Conservation (phyloP, 2,888 invertebrate genomes). For the Griposia aprilina region DNA sequence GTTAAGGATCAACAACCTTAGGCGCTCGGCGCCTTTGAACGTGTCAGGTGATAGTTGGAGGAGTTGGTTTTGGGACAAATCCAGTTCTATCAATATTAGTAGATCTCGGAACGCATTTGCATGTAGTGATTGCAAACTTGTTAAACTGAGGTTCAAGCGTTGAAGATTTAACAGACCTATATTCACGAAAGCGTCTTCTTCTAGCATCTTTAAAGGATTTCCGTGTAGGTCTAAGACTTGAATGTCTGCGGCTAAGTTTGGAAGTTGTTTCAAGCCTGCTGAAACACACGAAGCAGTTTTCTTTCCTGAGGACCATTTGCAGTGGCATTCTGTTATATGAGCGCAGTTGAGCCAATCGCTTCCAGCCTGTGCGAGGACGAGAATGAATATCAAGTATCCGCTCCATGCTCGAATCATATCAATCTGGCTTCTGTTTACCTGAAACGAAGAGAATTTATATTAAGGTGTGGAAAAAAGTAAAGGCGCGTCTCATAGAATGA, state of each 20-base stretch:
- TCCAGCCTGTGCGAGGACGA: constrained; percentile 78
- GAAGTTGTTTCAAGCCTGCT: constrained; percentile 93
- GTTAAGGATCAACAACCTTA: constrained; percentile 94
- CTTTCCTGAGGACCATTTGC: constrained; percentile 98
- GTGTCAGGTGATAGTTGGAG: constrained; percentile 94
- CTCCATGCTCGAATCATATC: constrained; percentile 79
- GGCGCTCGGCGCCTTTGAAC: constrained; percentile 95
- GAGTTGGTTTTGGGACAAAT: constrained; percentile 95
- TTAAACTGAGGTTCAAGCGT: constrained; percentile 94
- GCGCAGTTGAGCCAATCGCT: constrained; percentile 96
- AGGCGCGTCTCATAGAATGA: not conserved
- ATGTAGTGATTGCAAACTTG: constrained; percentile 93
- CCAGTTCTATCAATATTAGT: constrained; percentile 96
- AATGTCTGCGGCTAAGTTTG: constrained; percentile 89
- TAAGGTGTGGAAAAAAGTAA: not conserved
- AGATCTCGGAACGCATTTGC: constrained; percentile 95
- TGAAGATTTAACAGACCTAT: constrained; percentile 96
- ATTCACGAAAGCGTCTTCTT: constrained; percentile 94
- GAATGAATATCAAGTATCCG: constrained; percentile 77
- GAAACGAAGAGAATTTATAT: constrained; percentile 74
- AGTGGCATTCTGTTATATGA: constrained; percentile 93
- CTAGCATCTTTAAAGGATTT: constrained; percentile 93
- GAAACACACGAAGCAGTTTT: constrained; percentile 96
- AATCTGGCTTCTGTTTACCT: constrained; percentile 75
- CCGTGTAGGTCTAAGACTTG: constrained; percentile 95